Evolutionary conservation across 2,888 invertebrate species (phyloP), one percentile per base, ranked within the genome.

Genomic region (Terebella lapidaria): DNA sequence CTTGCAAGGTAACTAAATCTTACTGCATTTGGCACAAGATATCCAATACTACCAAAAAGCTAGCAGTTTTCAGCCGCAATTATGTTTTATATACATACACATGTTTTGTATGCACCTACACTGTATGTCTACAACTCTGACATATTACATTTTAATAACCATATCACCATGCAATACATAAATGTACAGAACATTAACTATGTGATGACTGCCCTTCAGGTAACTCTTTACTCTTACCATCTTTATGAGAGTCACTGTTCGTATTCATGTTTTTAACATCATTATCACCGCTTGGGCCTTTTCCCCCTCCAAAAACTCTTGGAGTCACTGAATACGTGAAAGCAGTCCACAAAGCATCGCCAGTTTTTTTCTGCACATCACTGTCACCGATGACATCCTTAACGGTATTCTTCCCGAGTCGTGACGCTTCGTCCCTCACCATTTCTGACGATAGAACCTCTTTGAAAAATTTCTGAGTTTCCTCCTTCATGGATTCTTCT

Each of bases 301-400:
- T 5, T 15, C 35, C 10, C 5, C 10, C 5, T 5, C 10, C 35
- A 35, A 35, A 35, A 5, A 5, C 5, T 15, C 15, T 5, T 15
- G 57, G 57, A 15, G 3, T 3, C 5, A 57, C 29, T 5, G 57
- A 57, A 22, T 57, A 57, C 24, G 49, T 27, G 30, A 57, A 57
- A 18, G 52, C 57, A 25, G 49, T 27, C 57, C 57, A 57, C 51
- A 57, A 20, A 3, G 51, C 57, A 22, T 57, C 57, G n/a, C 57
- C 57, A 15, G 57, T 51, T 22, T 42, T 18, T 57, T 52, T 57
- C 52, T 30, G 49, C n/a, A 51, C 26, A 3, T 10, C 10, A 18
- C 22, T 10, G 24, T 57, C 57, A 5, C 20, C 26, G 29, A 57
- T 30, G 3, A 57, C 51, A 1, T 30, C 57, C 18, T 51, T 20